These are phyloP conservation scores for Pristionchus entomophagus DNA, from an alignment of 2,888 invertebrate genomes.

Conservation along the genomic window DNA sequence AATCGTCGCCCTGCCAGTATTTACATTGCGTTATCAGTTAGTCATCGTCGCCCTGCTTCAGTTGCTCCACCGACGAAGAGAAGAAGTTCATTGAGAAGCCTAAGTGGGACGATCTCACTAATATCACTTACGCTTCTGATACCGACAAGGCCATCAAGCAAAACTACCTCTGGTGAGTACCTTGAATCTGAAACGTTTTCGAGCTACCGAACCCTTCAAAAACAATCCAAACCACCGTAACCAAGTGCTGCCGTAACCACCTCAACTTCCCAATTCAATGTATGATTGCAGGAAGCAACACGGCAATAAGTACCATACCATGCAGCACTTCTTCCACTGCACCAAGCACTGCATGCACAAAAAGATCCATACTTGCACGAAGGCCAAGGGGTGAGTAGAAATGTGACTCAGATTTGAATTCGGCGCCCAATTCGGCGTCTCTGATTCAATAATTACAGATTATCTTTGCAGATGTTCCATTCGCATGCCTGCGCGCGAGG, in stretches of 20 bases:
- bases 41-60: slow-evolving; percentile 19
- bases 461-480: not conserved
- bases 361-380: not conserved
- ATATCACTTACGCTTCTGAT: not conserved
- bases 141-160: not conserved
- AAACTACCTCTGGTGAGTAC: not conserved
- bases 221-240: not conserved
- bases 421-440: not conserved
- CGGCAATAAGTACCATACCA: not conserved
- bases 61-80: not conserved
- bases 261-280: not conserved
- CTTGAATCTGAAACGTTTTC: too few species aligned
- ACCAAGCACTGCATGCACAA: slow-evolving; percentile 45
- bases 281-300: not conserved
- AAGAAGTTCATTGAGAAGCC: not conserved
- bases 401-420: not conserved
- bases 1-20: not conserved
- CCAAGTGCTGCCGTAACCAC: not conserved
- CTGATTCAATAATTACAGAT: too few species aligned
- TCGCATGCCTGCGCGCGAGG: not conserved
- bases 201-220: too few species aligned
- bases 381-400: not conserved
- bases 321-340: slow-evolving; percentile 44
- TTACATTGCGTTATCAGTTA: not conserved
- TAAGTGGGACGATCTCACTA: not conserved